Base-by-base conservation (phyloP, 2,797 vertebrate species). In the Eutrigla gurnardus region DNA sequence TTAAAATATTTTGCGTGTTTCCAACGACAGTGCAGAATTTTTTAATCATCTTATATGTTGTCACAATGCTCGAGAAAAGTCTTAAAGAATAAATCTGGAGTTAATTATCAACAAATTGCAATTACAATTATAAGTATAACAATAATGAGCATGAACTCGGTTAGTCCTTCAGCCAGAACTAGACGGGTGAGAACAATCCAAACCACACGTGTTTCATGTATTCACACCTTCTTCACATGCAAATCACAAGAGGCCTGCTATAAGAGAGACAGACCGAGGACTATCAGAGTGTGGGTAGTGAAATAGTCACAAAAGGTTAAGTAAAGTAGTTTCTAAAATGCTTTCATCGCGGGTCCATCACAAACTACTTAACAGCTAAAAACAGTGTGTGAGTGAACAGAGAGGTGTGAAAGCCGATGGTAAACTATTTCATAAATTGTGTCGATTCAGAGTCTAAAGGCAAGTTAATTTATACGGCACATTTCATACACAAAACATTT, bases 201-300 rank as follows among this genome's bases (percentile, higher is more conserved):
- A 65, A 1, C 25, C 17, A 39, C 43, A 35, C n/a, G 43, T 18
- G 12, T 33, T 53, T 70, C 15, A 64, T 72, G 36, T 46, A 17
- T 46, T 63, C 32, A 45, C 25, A 40, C 11, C 49, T 17, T 32
- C 32, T 42, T 65, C 35, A 45, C 35, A 62, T 4, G 17, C 43
- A 74, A 70, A 65, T 37, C 45, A 64, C 7, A 35, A 58, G 45
- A 45, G 35, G 46, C 55, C 39, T 45, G 15, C 5, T 2, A 70
- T 65, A 33, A 75, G 9, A 37, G 3, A 58, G 32, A 50, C 35
- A 43, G 10, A 59, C 7, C 58, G 36, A 70, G 12, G 5, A 59
- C 18, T 11, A 17, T 75, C 9, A 42, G 39, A 57, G 58, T 66
- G 33, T 69, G 73, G 80, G 84, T 83, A 70, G 59, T 62, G 80